Base-by-base conservation (phyloP, 2,888 invertebrate genomes). In the Nemoura dubitans region DNA sequence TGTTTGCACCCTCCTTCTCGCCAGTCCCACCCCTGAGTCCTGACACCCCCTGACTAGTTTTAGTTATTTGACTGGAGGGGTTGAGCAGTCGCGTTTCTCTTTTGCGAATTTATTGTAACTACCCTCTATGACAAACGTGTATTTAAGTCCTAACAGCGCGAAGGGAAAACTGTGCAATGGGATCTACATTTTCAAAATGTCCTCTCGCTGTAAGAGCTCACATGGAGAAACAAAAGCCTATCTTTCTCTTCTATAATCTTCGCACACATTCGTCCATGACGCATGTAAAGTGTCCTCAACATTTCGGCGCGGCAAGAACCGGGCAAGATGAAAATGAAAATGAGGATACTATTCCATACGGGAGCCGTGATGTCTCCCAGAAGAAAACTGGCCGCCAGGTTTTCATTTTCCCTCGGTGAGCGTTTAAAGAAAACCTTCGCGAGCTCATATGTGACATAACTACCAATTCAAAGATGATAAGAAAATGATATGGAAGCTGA, bases 101-200 rank as follows among this genome's bases (percentile, higher is more conserved):
- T 59, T 88, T 85, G 86, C 88, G 88, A 88, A 88, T 88, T 88
- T 88, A 88, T 88, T 88, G 88, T 87, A 88, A 88, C 86, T 87
- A 83, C 86, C 84, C 85, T 82, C 87, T 83, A 77, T 83, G 83
- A 86, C 84, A 84, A 84, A 84, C 84, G 59, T 76, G 59, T 84
- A 84, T 84, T 84, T 59, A 59, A 84, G 84, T 43, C 80, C 43
- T 25, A 26, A 82, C 59, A 59, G 59, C 21, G 59, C 21, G 21
- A 21, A 59, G 59, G 59, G 59, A 59, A 59, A 59, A 59, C 3
- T 59, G 16, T 59, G 21, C 29, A 28, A 59, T 59, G 21, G 36
- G 59, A 59, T 59, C 59, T 59, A 59, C 3, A 59, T 7, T 59
- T 59, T 21, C 59, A 21, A 59, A 59, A 3, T 59, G 59, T 59